Evolutionary conservation across 2,113 vertebrate genomes (phyloP).

Genomic region (Apus apus): DNA sequence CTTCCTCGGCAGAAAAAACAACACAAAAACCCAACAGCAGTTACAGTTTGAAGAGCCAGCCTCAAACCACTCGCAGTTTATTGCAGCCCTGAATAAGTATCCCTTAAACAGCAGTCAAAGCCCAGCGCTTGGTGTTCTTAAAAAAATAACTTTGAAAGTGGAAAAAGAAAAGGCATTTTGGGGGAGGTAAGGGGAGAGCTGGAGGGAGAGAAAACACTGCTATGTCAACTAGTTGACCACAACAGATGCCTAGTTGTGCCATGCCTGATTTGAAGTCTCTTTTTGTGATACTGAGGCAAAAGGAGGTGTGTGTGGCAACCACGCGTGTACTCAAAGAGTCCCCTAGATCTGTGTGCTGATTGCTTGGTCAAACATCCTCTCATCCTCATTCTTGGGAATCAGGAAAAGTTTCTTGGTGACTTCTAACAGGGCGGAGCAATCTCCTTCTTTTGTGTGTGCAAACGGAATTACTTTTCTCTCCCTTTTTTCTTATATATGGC

Average conservation of each 20-base stretch:
- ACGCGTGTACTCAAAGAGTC: background rate
- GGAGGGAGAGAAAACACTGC: background rate
- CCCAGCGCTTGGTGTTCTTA: background rate
- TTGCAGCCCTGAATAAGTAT: background rate
- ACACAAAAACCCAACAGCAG: constrained; percentile 66
- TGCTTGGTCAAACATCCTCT: fast-evolving
- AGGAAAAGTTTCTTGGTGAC: background rate
- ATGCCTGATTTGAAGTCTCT: background rate
- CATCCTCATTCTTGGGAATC: background rate
- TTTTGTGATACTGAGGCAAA: background rate
- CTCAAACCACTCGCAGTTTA: background rate
- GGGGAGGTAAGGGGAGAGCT: background rate
- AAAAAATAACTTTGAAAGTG: background rate
- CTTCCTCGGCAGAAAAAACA: constrained; percentile 67
- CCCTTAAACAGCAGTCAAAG: background rate
- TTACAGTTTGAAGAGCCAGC: constrained; percentile 52
- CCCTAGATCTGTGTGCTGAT: background rate
- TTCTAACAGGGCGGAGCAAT: fast-evolving
- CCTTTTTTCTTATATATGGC: background rate
- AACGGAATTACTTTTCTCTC: background rate
- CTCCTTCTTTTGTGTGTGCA: background rate
- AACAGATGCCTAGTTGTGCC: background rate
- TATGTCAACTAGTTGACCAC: background rate
- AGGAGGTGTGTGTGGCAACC: background rate
- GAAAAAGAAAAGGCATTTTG: background rate